Conservation (phyloP, 2,888 invertebrate genomes). For the Oligia fasciuncula region DNA sequence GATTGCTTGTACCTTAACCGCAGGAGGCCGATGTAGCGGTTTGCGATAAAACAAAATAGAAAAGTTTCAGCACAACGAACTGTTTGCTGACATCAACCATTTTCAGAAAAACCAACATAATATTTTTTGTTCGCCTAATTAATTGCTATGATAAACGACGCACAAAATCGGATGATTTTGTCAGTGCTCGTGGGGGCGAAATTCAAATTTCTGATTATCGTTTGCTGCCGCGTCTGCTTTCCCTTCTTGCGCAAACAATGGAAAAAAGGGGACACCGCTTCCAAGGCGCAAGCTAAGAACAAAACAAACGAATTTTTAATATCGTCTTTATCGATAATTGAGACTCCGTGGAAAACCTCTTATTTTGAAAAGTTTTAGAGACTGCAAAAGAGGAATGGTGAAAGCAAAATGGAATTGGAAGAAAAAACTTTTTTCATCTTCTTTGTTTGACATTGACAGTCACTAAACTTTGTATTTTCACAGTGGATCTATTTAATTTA, state of each 20-base stretch:
- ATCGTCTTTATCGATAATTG: constrained; percentile 90
- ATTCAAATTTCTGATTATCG: constrained; percentile 89
- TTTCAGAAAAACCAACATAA: constrained; percentile 76
- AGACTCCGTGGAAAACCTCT: constrained; percentile 89
- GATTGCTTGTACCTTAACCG: constrained; percentile 55
- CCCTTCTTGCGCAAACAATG: constrained; percentile 88
- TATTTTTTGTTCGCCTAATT: constrained; percentile 85
- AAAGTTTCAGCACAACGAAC: constrained; percentile 75
- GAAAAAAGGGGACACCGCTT: constrained; percentile 87
- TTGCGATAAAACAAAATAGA: constrained; percentile 65
- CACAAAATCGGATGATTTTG: constrained; percentile 87
- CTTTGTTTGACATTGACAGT: constrained; percentile 90
- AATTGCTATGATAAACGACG: constrained; percentile 87
- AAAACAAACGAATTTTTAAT: constrained; percentile 91
- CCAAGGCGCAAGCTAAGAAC: constrained; percentile 86
- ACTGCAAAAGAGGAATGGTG: constrained; percentile 88
- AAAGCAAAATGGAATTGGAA: constrained; percentile 88
- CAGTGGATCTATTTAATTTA: constrained; percentile 89
- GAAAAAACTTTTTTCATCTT: constrained; percentile 90
- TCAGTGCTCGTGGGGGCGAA: constrained; percentile 83
- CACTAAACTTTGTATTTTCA: constrained; percentile 88
- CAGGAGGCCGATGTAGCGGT: constrained; percentile 62
- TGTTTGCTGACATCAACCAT: constrained; percentile 78
- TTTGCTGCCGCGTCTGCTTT: constrained; percentile 84
- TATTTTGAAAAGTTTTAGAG: constrained; percentile 89